These are phyloP conservation scores for Adela reaumurella DNA, from an alignment of 2,888 invertebrate genomes.

Conservation along the genomic window DNA sequence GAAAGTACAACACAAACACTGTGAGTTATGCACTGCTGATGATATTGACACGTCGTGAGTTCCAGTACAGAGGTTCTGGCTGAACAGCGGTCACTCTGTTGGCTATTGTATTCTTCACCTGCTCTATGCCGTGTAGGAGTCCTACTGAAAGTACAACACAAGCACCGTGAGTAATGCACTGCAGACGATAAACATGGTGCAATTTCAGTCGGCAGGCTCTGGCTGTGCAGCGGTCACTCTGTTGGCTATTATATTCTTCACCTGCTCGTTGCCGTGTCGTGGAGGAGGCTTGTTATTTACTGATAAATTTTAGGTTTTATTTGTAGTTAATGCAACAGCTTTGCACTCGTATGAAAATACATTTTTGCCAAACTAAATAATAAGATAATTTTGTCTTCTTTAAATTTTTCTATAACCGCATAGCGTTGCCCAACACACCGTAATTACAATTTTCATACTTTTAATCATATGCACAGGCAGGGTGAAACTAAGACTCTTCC, in stretches of 20 bases:
- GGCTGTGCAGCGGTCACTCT: slow-evolving; percentile 59
- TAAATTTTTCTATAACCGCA: no score
- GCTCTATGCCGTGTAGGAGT: slow-evolving; percentile 71
- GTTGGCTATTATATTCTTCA: slow-evolving; percentile 68
- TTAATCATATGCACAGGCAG: no score
- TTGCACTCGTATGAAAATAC: no score
- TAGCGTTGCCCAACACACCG: no score
- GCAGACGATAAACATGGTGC: slow-evolving; percentile 66
- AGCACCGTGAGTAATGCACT: no score
- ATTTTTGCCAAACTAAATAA: no score
- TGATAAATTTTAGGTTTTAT: no score
- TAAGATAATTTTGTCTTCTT: no score
- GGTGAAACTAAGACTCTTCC: neutral
- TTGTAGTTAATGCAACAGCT: no score
- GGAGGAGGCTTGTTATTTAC: no score
- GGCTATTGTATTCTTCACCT: slow-evolving; percentile 71
- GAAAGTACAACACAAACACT: no score
- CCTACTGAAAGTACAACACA: slow-evolving; percentile 77
- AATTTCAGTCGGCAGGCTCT: slow-evolving; percentile 56
- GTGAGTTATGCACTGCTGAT: slow-evolving; percentile 61
- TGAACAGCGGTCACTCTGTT: slow-evolving; percentile 61
- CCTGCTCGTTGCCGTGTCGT: slow-evolving; percentile 72
- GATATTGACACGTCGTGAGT: slow-evolving; percentile 67
- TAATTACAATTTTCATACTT: no score
- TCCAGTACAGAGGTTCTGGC: slow-evolving; percentile 53